Conservation (phyloP, 2,797 vertebrate genomes). For the Tenualosa thibaudeaui region DNA sequence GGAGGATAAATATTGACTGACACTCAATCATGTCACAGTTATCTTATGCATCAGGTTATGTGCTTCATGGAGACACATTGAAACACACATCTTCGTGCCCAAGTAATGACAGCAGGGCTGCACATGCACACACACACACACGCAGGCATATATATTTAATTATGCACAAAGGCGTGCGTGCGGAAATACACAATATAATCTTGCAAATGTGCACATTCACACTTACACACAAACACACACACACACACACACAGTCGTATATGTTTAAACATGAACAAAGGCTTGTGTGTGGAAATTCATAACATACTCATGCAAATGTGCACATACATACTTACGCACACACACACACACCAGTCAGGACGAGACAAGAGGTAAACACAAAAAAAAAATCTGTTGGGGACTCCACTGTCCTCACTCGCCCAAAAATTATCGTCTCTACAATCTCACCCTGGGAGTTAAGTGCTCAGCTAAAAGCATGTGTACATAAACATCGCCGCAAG, state of each 20-base stretch:
- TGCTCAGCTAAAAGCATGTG: conserved; percentile 80
- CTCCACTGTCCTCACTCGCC: conserved; percentile 67
- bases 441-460: conserved; percentile 74
- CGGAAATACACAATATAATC: conserved; percentile 13
- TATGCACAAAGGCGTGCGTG: too few species aligned
- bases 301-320: conserved; percentile 15
- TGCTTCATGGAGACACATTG: conserved; percentile 37
- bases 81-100: conserved; percentile 60
- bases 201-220: neutral
- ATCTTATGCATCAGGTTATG: conserved; percentile 67
- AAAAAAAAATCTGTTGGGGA: conserved; percentile 55
- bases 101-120: conserved; percentile 51
- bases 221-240: neutral
- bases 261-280: conserved; percentile 28
- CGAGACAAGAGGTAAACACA: conserved; percentile 66
- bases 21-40: conserved; percentile 65
- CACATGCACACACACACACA: conserved; percentile 38
- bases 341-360: conserved; percentile 41
- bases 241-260: conserved; percentile 41
- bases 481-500: conserved; percentile 72
- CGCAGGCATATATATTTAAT: conserved; percentile 41
- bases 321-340: neutral
- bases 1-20: conserved; percentile 73
- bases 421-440: conserved; percentile 76
- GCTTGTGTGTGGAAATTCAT: neutral